Percentiles rank a stretch among this genome's conserved stretches.
Conservation (phyloP, 1,140 invertebrate species). For the Drosophila navojoa region DNA sequence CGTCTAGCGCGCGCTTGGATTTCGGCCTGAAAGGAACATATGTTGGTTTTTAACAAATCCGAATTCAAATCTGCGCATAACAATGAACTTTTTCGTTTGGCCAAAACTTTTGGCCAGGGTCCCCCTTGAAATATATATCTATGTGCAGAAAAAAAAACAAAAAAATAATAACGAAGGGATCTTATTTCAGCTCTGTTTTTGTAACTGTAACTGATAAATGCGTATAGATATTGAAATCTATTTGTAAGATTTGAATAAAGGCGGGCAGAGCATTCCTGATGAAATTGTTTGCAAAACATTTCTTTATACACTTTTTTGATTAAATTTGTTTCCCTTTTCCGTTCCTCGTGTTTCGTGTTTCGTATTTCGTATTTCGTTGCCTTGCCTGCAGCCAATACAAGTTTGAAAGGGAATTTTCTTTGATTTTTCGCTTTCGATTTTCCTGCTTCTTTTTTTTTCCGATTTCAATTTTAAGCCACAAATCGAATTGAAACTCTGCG, state of each 20-base stretch:
- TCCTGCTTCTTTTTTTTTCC: slow-evolving; percentile 36
- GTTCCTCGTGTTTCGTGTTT: slow-evolving; percentile 26
- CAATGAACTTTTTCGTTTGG: slow-evolving; percentile 62
- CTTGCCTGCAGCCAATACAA: slow-evolving; percentile 30
- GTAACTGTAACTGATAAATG: slow-evolving; percentile 48
- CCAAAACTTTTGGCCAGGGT: slow-evolving; percentile 24
- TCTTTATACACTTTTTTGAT: slow-evolving; percentile 69
- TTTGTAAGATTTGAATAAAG: slow-evolving; percentile 62
- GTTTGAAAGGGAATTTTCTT: slow-evolving; percentile 30
- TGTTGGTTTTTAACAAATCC: slow-evolving; percentile 75
- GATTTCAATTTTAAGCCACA: neutral
- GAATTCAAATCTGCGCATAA: slow-evolving; percentile 74
- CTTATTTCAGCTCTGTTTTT: slow-evolving; percentile 29
- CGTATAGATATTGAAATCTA: slow-evolving; percentile 74
- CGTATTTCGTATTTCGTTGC: slow-evolving; percentile 12
- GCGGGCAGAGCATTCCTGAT: slow-evolving; percentile 55
- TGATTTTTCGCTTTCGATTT: slow-evolving; percentile 22
- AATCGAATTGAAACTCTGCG: slow-evolving; percentile 15
- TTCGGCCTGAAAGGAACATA: slow-evolving; percentile 50
- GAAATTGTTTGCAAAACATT: slow-evolving; percentile 60
- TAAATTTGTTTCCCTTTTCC: slow-evolving; percentile 58
- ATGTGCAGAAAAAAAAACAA: neutral
- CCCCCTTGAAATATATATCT: slow-evolving; percentile 44
- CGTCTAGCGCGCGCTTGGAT: slow-evolving; percentile 3
- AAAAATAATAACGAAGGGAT: slow-evolving; percentile 11